Evolutionary conservation across 2,888 invertebrate genomes (phyloP).

Genomic region (Holacanthella duospinosa): DNA sequence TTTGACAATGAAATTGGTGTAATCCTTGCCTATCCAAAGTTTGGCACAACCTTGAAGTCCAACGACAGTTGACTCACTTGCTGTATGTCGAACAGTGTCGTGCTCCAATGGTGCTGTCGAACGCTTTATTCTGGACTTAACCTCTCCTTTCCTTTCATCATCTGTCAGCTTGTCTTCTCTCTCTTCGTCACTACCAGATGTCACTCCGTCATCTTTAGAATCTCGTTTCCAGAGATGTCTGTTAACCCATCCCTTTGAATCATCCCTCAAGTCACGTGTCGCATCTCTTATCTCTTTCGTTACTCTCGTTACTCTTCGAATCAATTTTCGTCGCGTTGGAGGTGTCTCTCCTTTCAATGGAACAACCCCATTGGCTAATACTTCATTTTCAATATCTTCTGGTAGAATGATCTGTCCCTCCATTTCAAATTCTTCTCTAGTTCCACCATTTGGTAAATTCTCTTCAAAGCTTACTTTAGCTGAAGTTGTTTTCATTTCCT

Average conservation of each 20-base stretch:
- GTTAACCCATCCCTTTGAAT: slow-evolving; percentile 34
- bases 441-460: slow-evolving; percentile 4
- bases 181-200: slow-evolving; percentile 30
- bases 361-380: slow-evolving; percentile 5
- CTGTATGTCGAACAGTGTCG: slow-evolving; percentile 1
- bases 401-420: neutral
- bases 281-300: slow-evolving; percentile 1
- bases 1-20: slow-evolving; percentile 89
- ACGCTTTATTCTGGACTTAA: too few species aligned
- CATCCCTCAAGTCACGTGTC: slow-evolving; percentile 25
- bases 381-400: slow-evolving; percentile 2
- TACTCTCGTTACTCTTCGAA: slow-evolving; percentile 34
- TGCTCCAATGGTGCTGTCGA: neutral
- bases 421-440: neutral
- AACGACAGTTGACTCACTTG: slow-evolving; percentile 36
- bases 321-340: slow-evolving; percentile 29
- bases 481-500: slow-evolving; percentile 14
- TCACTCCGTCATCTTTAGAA: slow-evolving; percentile 16
- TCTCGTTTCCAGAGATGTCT: slow-evolving; percentile 22
- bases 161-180: slow-evolving; percentile 12
- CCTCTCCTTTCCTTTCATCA: neutral
- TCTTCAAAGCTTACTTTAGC: slow-evolving; percentile 4
- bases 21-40: slow-evolving; percentile 92
- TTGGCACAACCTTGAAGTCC: slow-evolving; percentile 62
- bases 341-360: slow-evolving; percentile 36